phyloP scores from a whole-genome alignment of 2,888 invertebrate genomes.

The Stenodema calcarata region DNA sequence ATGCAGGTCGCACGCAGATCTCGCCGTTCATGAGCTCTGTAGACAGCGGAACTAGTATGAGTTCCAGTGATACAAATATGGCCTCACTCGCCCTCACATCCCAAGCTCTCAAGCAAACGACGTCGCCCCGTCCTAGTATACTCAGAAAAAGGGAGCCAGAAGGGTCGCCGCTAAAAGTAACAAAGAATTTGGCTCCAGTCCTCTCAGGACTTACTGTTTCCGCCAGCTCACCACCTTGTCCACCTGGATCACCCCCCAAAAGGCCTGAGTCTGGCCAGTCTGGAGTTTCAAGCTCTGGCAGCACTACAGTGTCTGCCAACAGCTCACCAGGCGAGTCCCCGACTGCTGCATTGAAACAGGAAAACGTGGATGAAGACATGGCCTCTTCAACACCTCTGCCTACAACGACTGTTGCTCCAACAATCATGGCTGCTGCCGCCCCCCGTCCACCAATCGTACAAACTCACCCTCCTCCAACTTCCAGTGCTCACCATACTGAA shows the following conservation, averaged over 20 bases:
- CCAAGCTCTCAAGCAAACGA: slow-evolving; percentile 38
- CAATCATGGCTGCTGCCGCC: background rate
- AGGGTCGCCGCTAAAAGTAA: slow-evolving; percentile 72
- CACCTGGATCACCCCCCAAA: slow-evolving; percentile 50
- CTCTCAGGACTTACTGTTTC: slow-evolving; percentile 59
- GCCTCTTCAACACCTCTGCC: background rate
- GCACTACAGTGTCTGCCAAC: slow-evolving; percentile 86
- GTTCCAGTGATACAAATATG: background rate
- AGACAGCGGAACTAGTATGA: slow-evolving; percentile 12
- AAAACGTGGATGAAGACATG: slow-evolving; percentile 47
- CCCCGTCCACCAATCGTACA: background rate
- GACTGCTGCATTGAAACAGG: slow-evolving; percentile 55
- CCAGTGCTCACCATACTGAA: slow-evolving; percentile 65
- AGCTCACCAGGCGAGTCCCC: slow-evolving; percentile 72
- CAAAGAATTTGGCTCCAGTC: slow-evolving; percentile 68
- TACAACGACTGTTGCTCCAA: background rate
- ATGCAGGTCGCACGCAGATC: background rate
- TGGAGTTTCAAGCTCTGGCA: slow-evolving; percentile 66
- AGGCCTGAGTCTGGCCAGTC: slow-evolving; percentile 56
- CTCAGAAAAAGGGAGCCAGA: slow-evolving; percentile 87
- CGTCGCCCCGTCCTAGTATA: slow-evolving; percentile 73
- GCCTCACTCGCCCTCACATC: background rate
- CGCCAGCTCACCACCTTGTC: slow-evolving; percentile 57
- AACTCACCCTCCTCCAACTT: slow-evolving; percentile 57
- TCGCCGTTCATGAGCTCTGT: background rate